These are phyloP conservation scores for Brachymystax lenok DNA, from an alignment of 2,797 vertebrate genomes.

Conservation along the genomic window DNA sequence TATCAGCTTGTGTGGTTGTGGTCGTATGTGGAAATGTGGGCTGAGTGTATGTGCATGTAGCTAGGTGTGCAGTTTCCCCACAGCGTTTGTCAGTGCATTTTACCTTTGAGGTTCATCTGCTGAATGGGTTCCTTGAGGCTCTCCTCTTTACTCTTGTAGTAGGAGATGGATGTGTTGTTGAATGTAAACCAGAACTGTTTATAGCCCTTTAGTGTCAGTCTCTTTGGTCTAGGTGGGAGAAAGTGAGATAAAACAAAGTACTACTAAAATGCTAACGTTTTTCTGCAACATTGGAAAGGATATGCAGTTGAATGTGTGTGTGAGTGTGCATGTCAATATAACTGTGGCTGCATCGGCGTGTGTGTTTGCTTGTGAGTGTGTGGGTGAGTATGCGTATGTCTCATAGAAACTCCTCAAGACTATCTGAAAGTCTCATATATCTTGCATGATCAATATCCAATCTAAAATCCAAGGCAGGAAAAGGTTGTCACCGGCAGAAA, in stretches of 20 bases:
- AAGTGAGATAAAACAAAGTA: background rate
- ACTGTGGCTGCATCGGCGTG: background rate
- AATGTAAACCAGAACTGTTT: constrained; percentile 82
- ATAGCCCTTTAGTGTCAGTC: constrained; percentile 80
- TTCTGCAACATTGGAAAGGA: too few species aligned
- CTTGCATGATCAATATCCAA: constrained; percentile 11
- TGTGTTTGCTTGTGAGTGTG: background rate
- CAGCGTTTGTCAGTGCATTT: constrained; percentile 4
- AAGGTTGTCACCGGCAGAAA: background rate
- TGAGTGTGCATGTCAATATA: background rate
- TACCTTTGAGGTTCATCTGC: constrained; percentile 74
- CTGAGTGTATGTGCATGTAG: too few species aligned
- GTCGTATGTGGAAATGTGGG: background rate
- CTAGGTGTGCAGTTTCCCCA: too few species aligned
- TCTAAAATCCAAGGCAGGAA: constrained; percentile 3
- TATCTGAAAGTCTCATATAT: constrained; percentile 22
- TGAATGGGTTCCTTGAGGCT: constrained; percentile 76
- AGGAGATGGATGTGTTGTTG: constrained; percentile 77
- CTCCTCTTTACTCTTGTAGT: constrained; percentile 78
- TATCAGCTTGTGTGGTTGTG: background rate
- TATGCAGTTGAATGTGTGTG: background rate
- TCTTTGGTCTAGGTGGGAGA: constrained; percentile 68
- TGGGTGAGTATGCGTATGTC: too few species aligned
- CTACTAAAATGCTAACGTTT: background rate
- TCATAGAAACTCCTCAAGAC: constrained; percentile 65